A percentile compares a stretch with the other conserved stretches of the same genome.
These are phyloP conservation scores for Cheilosia variabilis DNA, from an alignment of 2,888 invertebrate genomes.

Conservation along the genomic window DNA sequence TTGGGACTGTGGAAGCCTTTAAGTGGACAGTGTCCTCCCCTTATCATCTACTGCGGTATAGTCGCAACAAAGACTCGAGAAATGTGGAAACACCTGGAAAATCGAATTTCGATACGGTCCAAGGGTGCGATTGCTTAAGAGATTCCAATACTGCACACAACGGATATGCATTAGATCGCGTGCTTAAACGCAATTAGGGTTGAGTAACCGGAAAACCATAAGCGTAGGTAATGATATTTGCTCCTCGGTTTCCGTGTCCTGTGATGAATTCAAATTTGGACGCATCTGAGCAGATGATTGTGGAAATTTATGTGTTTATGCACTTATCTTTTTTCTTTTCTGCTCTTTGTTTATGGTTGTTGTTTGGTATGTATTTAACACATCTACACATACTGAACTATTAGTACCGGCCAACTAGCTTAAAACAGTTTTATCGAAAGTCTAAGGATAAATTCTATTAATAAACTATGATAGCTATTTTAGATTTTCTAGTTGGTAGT, in stretches of 20 bases:
- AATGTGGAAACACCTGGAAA: conserved; percentile 71
- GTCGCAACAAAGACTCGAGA: not conserved
- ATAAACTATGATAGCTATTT: too few species aligned
- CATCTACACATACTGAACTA: too few species aligned
- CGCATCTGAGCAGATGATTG: conserved; percentile 64
- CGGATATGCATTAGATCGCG: conserved; percentile 46
- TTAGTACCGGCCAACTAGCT: too few species aligned
- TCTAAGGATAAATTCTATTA: too few species aligned
- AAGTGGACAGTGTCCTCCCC: conserved; percentile 66
- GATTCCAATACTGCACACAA: conserved; percentile 62
- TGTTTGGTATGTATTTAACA: not conserved
- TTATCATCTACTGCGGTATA: conserved; percentile 30
- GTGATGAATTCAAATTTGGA: conserved; percentile 49
- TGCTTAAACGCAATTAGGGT: conserved; percentile 66
- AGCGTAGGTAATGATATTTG: conserved; percentile 28
- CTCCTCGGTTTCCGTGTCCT: not conserved
- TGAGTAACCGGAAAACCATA: conserved; percentile 66
- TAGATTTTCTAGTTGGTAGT: too few species aligned
- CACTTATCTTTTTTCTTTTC: not conserved
- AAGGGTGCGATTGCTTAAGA: conserved; percentile 47
- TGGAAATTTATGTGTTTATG: conserved; percentile 30
- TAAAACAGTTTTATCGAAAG: too few species aligned
- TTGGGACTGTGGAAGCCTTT: conserved; percentile 40
- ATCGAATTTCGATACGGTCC: conserved; percentile 70
- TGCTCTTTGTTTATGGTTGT: not conserved